These are phyloP conservation scores for Phalacrocorax aristotelis DNA, from an alignment of 2,113 vertebrate species.

Conservation along the genomic window DNA sequence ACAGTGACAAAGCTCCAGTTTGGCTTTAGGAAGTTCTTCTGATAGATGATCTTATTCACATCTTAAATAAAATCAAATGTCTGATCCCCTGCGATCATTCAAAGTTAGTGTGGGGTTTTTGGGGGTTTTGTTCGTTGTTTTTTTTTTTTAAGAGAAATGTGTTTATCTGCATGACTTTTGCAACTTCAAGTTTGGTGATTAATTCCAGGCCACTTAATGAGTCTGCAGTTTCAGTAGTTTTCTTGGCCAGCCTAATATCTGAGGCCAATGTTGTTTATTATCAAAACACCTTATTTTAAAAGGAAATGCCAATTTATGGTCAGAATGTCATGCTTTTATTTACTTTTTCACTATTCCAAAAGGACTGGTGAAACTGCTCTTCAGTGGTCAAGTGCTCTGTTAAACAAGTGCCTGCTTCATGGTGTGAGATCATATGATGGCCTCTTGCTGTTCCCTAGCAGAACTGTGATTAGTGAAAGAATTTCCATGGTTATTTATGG, in stretches of 20 bases:
- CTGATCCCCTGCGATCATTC: neutral
- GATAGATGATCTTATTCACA: neutral
- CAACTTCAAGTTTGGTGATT: neutral
- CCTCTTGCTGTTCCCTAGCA: neutral
- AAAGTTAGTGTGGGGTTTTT: neutral
- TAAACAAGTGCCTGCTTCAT: neutral
- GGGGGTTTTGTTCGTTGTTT: rapidly evolving
- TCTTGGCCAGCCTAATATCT: neutral
- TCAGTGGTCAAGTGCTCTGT: rapidly evolving
- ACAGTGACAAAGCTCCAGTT: neutral
- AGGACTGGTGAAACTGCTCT: neutral
- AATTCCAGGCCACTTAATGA: neutral
- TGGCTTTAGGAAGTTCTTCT: neutral
- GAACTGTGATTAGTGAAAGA: neutral
- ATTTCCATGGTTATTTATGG: neutral
- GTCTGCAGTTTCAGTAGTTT: neutral
- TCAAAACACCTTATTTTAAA: neutral
- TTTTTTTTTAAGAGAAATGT: neutral
- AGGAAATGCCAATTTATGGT: neutral
- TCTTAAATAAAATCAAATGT: neutral
- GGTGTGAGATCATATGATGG: neutral
- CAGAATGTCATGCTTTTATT: neutral
- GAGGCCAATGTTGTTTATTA: neutral
- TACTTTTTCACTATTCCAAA: neutral
- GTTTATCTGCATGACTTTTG: neutral